A percentile compares a stretch with the other conserved stretches of the same genome.
These are phyloP conservation scores for Monochamus alternatus DNA, from an alignment of 2,888 invertebrate species.

Conservation along the genomic window DNA sequence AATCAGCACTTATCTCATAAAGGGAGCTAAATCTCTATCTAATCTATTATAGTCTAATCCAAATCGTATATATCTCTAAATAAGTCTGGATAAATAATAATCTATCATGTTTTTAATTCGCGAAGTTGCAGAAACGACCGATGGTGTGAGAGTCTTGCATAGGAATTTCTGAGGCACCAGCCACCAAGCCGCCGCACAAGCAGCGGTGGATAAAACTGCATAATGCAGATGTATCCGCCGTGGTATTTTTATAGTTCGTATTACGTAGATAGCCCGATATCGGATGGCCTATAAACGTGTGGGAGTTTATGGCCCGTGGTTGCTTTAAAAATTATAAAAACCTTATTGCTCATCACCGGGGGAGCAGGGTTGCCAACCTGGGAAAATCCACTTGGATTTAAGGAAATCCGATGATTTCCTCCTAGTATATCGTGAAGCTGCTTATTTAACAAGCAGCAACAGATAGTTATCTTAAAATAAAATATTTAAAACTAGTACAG, in stretches of 20 bases:
- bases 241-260: constrained; percentile 54
- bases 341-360: constrained; percentile 28
- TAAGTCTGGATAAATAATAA: no score
- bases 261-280: constrained; percentile 52
- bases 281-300: constrained; percentile 54
- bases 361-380: neutral
- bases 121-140: neutral
- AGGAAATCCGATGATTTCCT: neutral
- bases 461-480: no score
- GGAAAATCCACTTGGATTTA: neutral
- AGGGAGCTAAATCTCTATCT: no score
- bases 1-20: no score
- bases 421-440: no score
- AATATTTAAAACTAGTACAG: no score
- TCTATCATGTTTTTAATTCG: neutral
- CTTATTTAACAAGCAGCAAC: no score
- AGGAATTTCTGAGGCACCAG: constrained; percentile 22
- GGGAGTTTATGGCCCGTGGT: constrained; percentile 51
- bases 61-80: no score
- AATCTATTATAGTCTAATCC: no score
- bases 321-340: constrained; percentile 46
- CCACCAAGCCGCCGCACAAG: constrained; percentile 28
- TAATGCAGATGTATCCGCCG: constrained; percentile 52
- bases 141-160: constrained; percentile 6
- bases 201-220: constrained; percentile 35